phyloP scores from a whole-genome alignment of 2,888 invertebrate species.

The Malthinus seriepunctatus region DNA sequence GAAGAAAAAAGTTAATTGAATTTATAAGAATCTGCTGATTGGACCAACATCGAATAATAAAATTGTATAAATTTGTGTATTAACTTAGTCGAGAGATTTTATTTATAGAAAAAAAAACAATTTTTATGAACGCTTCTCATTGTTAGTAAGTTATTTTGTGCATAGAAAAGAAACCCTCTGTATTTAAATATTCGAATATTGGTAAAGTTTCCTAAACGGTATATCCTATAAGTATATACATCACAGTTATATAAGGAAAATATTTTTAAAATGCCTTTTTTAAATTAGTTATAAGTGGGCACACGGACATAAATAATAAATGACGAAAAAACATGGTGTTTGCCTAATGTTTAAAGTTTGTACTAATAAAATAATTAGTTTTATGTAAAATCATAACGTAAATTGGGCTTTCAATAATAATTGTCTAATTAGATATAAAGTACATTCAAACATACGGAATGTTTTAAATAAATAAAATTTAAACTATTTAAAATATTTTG shows the following conservation, averaged over 20 bases:
- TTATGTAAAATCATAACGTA: conserved; percentile 42
- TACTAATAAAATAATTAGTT: conserved; percentile 40
- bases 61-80: conserved; percentile 35
- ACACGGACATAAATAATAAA: conserved; percentile 30
- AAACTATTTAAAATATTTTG: neutral
- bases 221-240: conserved; percentile 41
- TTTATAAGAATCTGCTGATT: conserved; percentile 40
- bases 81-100: conserved; percentile 30
- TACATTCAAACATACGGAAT: conserved; percentile 18
- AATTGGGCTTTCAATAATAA: conserved; percentile 46
- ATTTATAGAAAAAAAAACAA: conserved; percentile 24
- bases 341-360: conserved; percentile 35
- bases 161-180: conserved; percentile 25
- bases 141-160: conserved; percentile 35
- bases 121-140: conserved; percentile 47
- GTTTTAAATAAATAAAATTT: neutral
- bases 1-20: conserved; percentile 28
- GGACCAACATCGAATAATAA: conserved; percentile 50
- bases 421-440: conserved; percentile 40
- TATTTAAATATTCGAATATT: conserved; percentile 32
- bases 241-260: conserved; percentile 40
- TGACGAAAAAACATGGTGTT: conserved; percentile 18
- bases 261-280: conserved; percentile 54
- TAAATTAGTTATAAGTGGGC: conserved; percentile 36
- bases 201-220: conserved; percentile 52